Conservation (phyloP, 1,140 invertebrate species). For the Argopecten irradians region DNA sequence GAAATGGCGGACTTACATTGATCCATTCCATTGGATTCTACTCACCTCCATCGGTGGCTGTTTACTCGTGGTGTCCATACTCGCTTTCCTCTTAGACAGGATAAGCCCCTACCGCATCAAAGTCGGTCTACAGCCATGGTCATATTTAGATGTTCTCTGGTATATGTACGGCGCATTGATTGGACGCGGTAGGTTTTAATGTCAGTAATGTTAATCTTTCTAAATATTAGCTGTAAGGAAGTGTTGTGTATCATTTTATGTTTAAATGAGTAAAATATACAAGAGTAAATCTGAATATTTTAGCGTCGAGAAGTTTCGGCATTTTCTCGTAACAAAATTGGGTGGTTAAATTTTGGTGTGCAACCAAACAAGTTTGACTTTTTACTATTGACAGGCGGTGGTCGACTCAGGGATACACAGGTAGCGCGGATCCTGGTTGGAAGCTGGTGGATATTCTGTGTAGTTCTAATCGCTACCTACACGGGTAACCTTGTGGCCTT, state of each 20-base stretch:
- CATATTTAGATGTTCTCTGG: conserved; percentile 46
- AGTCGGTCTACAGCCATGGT: conserved; percentile 13
- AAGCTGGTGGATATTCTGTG: conserved; percentile 61
- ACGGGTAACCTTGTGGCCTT: conserved; percentile 65
- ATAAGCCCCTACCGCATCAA: conserved; percentile 54
- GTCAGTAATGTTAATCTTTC: background rate
- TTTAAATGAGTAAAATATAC: no score
- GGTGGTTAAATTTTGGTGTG: no score
- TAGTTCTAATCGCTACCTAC: conserved; percentile 63
- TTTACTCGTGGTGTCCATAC: conserved; percentile 38
- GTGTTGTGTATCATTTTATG: background rate
- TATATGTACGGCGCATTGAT: conserved; percentile 55
- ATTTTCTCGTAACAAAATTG: no score
- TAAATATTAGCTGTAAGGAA: background rate
- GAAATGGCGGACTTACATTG: conserved; percentile 60
- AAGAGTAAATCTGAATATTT: no score
- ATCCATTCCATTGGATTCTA: conserved; percentile 62
- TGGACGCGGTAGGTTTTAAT: conserved; percentile 47
- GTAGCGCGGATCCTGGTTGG: conserved; percentile 58
- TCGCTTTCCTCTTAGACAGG: conserved; percentile 51
- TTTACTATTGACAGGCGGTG: conserved; percentile 34
- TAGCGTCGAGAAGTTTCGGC: no score
- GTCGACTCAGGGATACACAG: conserved; percentile 44
- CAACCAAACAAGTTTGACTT: no score
- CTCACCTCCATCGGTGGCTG: conserved; percentile 45